A percentile compares a stretch with the other conserved stretches of the same genome.
These are phyloP conservation scores for Haemorhous mexicanus DNA, from an alignment of 2,113 vertebrate genomes.

Conservation along the genomic window DNA sequence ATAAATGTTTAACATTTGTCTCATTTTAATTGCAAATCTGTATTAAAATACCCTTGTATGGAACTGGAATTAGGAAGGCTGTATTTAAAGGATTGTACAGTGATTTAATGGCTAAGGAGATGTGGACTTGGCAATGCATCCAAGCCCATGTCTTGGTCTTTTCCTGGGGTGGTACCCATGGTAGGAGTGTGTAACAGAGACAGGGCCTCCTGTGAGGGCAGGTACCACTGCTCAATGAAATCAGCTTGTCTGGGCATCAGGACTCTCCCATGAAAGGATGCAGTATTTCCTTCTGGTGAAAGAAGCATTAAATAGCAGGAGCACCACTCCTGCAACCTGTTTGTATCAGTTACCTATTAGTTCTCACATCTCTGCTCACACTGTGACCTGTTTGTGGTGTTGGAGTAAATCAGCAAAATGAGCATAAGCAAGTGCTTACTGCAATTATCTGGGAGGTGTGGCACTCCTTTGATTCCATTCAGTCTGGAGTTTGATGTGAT, in stretches of 20 bases:
- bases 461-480: not conserved
- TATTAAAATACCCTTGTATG: constrained; percentile 30
- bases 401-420: not conserved
- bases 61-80: not conserved
- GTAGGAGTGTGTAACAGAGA: not conserved
- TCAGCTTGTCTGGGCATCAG: not conserved
- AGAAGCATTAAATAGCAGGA: not conserved
- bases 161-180: not conserved
- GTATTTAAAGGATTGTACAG: not conserved
- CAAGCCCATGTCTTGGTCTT: not conserved
- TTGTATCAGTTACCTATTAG: not conserved
- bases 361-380: not conserved
- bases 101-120: not conserved
- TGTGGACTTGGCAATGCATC: not conserved
- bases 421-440: not conserved
- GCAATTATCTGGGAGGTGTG: not conserved
- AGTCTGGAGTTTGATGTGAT: not conserved
- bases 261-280: accelerated
- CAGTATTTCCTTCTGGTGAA: not conserved
- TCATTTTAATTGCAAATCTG: constrained; percentile 60
- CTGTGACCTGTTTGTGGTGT: not conserved
- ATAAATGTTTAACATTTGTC: constrained; percentile 50
- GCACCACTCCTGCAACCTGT: not conserved
- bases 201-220: not conserved
- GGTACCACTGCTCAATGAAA: too few species aligned